These are phyloP conservation scores for Oxyura jamaicensis DNA, from an alignment of 2,113 vertebrate species.

Conservation along the genomic window DNA sequence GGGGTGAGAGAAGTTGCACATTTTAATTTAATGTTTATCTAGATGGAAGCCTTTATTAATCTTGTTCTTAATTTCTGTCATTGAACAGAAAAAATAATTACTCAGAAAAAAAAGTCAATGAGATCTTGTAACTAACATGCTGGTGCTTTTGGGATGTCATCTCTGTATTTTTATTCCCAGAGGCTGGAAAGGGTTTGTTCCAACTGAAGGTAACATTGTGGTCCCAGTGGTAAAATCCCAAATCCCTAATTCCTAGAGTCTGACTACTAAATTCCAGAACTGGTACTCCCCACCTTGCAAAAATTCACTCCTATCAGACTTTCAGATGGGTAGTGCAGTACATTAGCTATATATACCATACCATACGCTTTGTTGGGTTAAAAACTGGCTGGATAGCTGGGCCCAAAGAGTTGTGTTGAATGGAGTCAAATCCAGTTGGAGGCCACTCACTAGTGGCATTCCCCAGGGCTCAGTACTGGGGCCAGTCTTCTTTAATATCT, in stretches of 20 bases:
- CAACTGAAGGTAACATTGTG: not conserved
- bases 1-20: not conserved
- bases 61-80: not conserved
- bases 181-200: not conserved
- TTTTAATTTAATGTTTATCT: not conserved
- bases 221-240: not conserved
- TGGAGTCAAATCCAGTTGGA: no score
- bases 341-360: not conserved
- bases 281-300: fast-evolving
- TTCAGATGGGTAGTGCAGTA: not conserved
- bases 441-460: no score
- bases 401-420: no score
- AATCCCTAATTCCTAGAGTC: not conserved
- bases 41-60: not conserved
- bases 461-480: no score
- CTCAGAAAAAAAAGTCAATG: not conserved
- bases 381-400: no score
- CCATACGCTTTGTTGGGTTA: no score
- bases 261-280: not conserved
- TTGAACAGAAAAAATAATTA: not conserved
- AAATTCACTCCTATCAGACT: not conserved
- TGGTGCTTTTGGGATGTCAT: not conserved
- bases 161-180: not conserved
- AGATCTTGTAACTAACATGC: not conserved
- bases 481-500: no score